Percentiles rank a stretch among this genome's conserved stretches.
Evolutionary conservation across 2,888 invertebrate genomes (phyloP).

Genomic region (Branchipolynoe longqiensis): DNA sequence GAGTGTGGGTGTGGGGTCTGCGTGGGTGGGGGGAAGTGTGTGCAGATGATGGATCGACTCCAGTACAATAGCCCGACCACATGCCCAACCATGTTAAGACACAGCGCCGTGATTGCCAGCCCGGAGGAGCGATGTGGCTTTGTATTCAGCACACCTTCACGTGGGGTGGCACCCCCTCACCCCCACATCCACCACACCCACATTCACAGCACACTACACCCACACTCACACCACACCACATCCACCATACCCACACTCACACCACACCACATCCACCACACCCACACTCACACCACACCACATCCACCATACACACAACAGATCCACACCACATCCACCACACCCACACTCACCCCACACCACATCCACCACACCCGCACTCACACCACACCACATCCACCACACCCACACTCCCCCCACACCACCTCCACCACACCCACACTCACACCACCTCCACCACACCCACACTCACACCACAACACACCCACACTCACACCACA

Average conservation of each 20-base stretch:
- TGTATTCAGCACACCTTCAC: neutral
- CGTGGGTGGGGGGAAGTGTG: neutral
- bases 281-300: neutral
- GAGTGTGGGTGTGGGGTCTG: neutral
- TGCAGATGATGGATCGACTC: constrained; percentile 15
- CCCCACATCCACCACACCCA: neutral
- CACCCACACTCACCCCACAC: too few species aligned
- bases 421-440: too few species aligned
- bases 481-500: too few species aligned
- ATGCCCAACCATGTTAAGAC: constrained; percentile 34
- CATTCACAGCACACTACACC: neutral
- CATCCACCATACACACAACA: too few species aligned
- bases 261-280: neutral
- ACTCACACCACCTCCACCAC: too few species aligned
- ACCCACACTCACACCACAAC: too few species aligned
- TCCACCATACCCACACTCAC: neutral
- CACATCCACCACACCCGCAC: too few species aligned
- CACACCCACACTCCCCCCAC: too few species aligned
- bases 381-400: too few species aligned
- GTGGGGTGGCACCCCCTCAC: neutral
- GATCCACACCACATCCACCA: too few species aligned
- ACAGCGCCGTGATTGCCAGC: constrained; percentile 32
- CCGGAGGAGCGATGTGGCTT: neutral
- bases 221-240: neutral
- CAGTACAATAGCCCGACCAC: neutral